Base-by-base conservation (phyloP, 2,888 invertebrate species). In the Diloba caeruleocephala region DNA sequence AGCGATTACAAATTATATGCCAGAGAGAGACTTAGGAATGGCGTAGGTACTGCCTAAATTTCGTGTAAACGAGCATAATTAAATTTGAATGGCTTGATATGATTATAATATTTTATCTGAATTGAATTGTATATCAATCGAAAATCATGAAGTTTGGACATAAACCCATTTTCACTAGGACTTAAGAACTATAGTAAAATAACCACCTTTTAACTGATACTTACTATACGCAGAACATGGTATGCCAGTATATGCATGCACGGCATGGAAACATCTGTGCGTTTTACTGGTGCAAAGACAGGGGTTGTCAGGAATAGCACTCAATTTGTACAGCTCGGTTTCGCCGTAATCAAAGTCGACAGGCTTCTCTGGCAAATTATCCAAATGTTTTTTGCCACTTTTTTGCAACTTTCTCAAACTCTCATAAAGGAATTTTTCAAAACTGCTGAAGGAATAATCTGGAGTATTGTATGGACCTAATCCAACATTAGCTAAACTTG, bases 351-450 rank as follows among this genome's bases (percentile, higher is more conserved):
- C 93, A 71, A 94, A 93, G 38, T 93, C 92, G n/a, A 93, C 85
- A 0, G 93, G 90, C 44, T 78, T 85, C 68, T 95, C 95, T 25
- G 95, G 95, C 64, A 95, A 88, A 70, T 95, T 95, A 66, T 95
- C 95, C 59, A 95, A 93, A 85, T 95, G 95, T 63, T 90, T 94
- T 65, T 95, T 95, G 53, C 95, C 95, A 76, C 95, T 95, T 78
- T 95, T 96, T 77, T 97, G 97, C 38, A 98, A 88, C 71, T 96
- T 95, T 66, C 97, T 95, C 38, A 98, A 90, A 75, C 97, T 97
- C 70, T 97, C 97, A 79, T 98, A 98, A 1, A 98, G 94, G 84
- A 98, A 98, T 71, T 96, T 95, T 87, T 98, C 98, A 80, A 98
- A 98, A 81, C 95, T 96, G 76, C 96, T 96, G 74, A 96, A 96